phyloP scores from a whole-genome alignment of 64 coral and sea anemone species.

The Orbicella faveolata region DNA sequence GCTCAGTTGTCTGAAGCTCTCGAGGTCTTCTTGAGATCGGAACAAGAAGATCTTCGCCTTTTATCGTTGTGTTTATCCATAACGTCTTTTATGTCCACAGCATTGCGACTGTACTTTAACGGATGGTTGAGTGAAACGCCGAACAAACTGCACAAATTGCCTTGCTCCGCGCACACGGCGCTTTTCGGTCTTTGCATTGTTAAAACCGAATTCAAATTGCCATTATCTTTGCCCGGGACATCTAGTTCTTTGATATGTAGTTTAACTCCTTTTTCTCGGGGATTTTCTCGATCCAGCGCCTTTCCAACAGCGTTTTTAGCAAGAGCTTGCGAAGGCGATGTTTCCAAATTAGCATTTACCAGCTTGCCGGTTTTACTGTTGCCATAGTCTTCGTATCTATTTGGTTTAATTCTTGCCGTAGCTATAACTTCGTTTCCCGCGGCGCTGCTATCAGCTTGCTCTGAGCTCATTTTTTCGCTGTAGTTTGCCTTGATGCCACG shows the following conservation, averaged over 20 bases:
- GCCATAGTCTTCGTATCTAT: conserved; percentile 3
- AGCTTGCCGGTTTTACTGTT: not conserved
- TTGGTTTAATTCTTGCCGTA: not conserved
- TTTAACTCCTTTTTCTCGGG: not conserved
- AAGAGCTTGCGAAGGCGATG: not conserved
- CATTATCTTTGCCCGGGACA: not conserved
- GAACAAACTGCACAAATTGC: conserved; percentile 10
- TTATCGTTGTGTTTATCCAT: not conserved
- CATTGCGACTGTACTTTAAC: conserved; percentile 29
- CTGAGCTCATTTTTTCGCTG: not conserved
- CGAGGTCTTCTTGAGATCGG: not conserved
- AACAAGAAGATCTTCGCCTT: conserved; percentile 12
- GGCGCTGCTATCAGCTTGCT: not conserved
- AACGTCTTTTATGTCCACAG: not conserved
- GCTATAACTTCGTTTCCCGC: not conserved
- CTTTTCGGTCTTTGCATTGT: conserved; percentile 20
- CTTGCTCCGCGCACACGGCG: not conserved
- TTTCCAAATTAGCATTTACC: not conserved
- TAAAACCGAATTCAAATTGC: not conserved
- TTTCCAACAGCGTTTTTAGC: not conserved
- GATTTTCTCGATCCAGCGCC: not conserved
- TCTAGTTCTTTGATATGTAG: not conserved
- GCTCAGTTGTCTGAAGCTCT: not conserved
- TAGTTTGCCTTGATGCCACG: not conserved
- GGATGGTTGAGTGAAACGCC: conserved; percentile 15